Percentiles rank a stretch among this genome's conserved stretches.
Evolutionary conservation across 2,113 vertebrate genomes (phyloP).

Genomic region (Eolophus roseicapilla): DNA sequence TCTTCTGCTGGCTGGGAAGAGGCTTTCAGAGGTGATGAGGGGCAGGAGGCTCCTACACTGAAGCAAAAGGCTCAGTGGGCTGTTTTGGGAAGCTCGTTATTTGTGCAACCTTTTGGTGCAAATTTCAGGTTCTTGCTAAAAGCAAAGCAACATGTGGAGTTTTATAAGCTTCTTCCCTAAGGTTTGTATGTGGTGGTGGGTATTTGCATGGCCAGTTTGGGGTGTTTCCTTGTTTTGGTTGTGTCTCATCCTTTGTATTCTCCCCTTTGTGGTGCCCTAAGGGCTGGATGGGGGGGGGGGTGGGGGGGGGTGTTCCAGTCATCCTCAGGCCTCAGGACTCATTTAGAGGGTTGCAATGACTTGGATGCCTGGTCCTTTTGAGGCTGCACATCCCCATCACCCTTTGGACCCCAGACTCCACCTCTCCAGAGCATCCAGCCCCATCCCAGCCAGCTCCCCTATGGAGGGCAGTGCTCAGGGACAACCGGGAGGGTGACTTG

Average conservation of each 20-base stretch:
- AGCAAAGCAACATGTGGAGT: neutral
- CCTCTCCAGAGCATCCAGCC: neutral
- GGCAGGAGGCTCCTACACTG: neutral
- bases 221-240: neutral
- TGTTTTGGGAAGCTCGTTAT: neutral
- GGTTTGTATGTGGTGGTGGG: rapidly evolving
- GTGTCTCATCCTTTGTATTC: neutral
- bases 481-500: neutral
- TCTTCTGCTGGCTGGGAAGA: neutral
- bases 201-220: rapidly evolving
- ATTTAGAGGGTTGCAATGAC: neutral
- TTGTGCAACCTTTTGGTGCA: neutral
- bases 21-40: neutral
- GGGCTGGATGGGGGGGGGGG: neutral
- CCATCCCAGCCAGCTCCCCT: neutral
- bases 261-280: neutral
- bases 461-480: neutral
- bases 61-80: neutral
- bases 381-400: neutral
- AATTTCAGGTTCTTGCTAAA: neutral
- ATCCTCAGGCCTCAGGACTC: neutral
- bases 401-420: neutral
- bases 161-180: neutral
- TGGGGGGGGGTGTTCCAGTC: neutral
- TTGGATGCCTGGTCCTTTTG: rapidly evolving